Evolutionary conservation across 2,797 vertebrate genomes (phyloP).

Genomic region (Numenius phaeopus): DNA sequence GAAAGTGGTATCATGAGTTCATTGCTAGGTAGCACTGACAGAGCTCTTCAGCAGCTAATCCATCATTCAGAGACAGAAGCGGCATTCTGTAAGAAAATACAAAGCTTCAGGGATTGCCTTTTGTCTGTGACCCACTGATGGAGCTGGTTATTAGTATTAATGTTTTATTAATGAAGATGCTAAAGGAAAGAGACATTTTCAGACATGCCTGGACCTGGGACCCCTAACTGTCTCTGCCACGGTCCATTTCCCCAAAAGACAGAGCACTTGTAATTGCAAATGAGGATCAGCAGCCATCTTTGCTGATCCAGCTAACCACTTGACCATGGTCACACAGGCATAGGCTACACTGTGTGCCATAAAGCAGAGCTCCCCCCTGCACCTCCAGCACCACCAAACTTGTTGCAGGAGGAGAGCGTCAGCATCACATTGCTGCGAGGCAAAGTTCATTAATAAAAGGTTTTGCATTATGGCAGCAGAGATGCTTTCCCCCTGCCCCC

Average conservation of each 20-base stretch:
- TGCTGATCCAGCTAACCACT: background rate
- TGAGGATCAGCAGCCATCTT: background rate
- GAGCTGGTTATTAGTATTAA: background rate
- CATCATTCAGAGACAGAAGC: background rate
- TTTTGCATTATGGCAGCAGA: background rate
- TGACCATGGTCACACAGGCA: background rate
- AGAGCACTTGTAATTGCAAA: background rate
- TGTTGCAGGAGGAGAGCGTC: background rate
- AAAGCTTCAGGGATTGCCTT: background rate
- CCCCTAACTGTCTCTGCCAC: background rate
- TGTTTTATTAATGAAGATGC: constrained; percentile 2
- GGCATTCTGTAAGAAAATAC: background rate
- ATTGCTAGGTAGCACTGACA: background rate
- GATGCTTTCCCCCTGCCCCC: background rate
- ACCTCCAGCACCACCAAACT: background rate
- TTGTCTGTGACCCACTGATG: background rate
- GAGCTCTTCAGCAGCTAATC: background rate
- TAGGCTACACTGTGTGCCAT: fast-evolving
- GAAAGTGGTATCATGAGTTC: background rate
- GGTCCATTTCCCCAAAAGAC: background rate
- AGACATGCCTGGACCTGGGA: background rate
- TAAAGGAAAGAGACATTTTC: background rate
- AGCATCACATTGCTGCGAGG: background rate
- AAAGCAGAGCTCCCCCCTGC: background rate
- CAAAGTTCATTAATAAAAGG: background rate